phyloP scores from a whole-genome alignment of 2,797 vertebrate species.

The Pterois miles region DNA sequence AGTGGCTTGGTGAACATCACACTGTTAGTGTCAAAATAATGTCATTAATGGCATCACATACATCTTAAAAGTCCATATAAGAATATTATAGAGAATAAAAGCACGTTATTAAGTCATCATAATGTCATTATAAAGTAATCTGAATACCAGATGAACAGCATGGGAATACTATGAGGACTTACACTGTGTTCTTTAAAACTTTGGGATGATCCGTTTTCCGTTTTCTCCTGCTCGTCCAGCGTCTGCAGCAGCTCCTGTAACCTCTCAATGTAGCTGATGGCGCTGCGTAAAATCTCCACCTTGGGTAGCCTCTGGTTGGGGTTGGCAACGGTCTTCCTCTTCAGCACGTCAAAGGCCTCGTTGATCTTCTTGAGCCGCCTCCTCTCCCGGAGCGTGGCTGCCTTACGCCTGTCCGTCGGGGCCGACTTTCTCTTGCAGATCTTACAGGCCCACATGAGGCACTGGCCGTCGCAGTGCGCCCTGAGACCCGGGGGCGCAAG shows the following conservation, averaged over 20 bases:
- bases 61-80: not conserved
- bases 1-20: not conserved
- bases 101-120: not conserved
- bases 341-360: slow-evolving; percentile 97
- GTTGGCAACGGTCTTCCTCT: slow-evolving; percentile 94
- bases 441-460: slow-evolving; percentile 98
- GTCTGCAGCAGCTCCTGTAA: slow-evolving; percentile 93
- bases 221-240: slow-evolving; percentile 92
- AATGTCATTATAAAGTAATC: slow-evolving; percentile 1
- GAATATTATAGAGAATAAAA: not conserved
- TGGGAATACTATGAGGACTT: slow-evolving; percentile 44
- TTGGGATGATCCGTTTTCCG: slow-evolving; percentile 82
- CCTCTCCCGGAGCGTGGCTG: slow-evolving; percentile 94
- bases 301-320: slow-evolving; percentile 97
- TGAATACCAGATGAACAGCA: not conserved
- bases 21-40: not conserved
- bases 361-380: slow-evolving; percentile 98
- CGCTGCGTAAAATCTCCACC: slow-evolving; percentile 98
- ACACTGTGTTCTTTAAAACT: slow-evolving; percentile 78
- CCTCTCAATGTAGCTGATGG: slow-evolving; percentile 96
- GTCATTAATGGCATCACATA: not conserved
- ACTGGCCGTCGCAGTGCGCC: slow-evolving; percentile 94
- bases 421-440: slow-evolving; percentile 96
- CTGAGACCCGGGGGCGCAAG: slow-evolving; percentile 91
- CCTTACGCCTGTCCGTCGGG: slow-evolving; percentile 94